phyloP scores from a whole-genome alignment of 2,113 vertebrate genomes.

The Australoheros scitulus region DNA sequence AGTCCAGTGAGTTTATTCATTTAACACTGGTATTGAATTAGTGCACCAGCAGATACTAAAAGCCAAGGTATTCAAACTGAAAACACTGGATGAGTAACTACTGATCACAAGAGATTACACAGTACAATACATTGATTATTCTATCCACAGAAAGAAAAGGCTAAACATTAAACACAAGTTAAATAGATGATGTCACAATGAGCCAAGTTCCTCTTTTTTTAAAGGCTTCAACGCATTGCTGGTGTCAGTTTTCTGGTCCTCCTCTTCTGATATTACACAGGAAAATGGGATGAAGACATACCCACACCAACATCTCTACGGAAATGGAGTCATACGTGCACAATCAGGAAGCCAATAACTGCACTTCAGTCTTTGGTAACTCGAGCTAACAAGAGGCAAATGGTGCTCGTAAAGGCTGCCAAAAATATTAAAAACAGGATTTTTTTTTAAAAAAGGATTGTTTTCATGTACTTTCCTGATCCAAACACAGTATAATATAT shows the following conservation, averaged over 20 bases:
- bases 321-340: not conserved
- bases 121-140: not conserved
- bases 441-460: not conserved
- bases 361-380: not conserved
- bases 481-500: not conserved
- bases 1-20: too few relatives aligned
- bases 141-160: not conserved
- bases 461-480: not conserved
- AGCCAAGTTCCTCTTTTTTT: not conserved
- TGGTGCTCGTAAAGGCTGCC: too few relatives aligned
- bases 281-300: too few relatives aligned
- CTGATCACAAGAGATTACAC: not conserved
- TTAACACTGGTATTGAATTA: too few relatives aligned
- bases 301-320: not conserved
- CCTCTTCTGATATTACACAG: too few relatives aligned
- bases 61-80: not conserved
- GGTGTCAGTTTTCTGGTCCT: too few relatives aligned
- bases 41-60: not conserved
- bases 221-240: too few relatives aligned
- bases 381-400: not conserved
- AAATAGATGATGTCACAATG: not conserved
- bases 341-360: rapidly evolving
- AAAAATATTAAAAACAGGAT: not conserved
- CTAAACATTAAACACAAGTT: not conserved
- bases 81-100: not conserved